These are phyloP conservation scores for Clupea harengus DNA, from an alignment of 2,113 vertebrate species.

Conservation along the genomic window DNA sequence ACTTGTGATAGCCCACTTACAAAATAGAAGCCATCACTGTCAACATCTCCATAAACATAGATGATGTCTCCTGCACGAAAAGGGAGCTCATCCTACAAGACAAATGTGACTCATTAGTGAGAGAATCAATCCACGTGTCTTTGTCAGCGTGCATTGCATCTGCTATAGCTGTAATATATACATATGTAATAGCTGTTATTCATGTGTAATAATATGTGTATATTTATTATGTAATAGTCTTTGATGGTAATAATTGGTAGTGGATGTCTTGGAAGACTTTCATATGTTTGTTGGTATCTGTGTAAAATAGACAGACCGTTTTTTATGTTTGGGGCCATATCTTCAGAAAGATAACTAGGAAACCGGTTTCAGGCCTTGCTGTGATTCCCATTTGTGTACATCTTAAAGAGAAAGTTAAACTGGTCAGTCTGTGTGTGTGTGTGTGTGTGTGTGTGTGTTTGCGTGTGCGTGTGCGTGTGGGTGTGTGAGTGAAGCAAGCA, in stretches of 20 bases:
- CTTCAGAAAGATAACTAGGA: background rate
- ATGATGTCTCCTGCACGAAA: constrained; percentile 88
- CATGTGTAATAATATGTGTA: background rate
- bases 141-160: background rate
- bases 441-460: background rate
- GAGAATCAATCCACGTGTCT: background rate
- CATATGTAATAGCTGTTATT: background rate
- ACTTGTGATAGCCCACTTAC: constrained; percentile 69
- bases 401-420: background rate
- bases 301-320: background rate
- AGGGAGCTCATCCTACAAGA: constrained; percentile 80
- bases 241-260: background rate
- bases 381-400: background rate
- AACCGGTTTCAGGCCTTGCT: background rate
- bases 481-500: constrained; percentile 51
- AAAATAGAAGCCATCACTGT: constrained; percentile 91
- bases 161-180: background rate
- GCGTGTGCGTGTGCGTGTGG: background rate
- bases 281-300: background rate
- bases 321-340: background rate
- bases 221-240: background rate
- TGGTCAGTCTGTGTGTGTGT: background rate
- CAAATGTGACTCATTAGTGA: background rate
- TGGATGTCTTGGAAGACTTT: background rate
- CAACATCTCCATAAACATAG: constrained; percentile 86